Conservation (phyloP, 2,113 vertebrate genomes). For the Mustela lutreola region DNA sequence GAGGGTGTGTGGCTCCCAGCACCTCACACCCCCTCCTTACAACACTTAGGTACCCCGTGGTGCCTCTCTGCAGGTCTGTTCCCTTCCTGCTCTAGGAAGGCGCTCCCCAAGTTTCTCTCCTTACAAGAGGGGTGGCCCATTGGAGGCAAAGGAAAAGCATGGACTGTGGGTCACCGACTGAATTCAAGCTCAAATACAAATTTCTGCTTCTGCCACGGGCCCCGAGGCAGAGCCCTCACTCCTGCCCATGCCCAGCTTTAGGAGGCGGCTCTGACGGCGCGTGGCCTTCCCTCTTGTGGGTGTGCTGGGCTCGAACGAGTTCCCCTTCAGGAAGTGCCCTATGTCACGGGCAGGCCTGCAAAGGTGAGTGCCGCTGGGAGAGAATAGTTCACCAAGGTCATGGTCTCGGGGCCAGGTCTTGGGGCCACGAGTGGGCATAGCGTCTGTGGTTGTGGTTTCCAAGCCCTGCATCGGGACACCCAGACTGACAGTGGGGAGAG, state of each 20-base stretch:
- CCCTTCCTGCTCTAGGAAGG: background rate
- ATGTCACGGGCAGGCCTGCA: background rate
- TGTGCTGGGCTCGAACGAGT: fast-evolving
- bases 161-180: fast-evolving
- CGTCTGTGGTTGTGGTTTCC: background rate
- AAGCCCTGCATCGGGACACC: background rate
- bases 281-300: fast-evolving
- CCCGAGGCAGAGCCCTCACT: background rate
- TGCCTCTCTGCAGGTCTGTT: background rate
- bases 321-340: background rate
- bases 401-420: background rate
- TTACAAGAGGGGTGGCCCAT: background rate
- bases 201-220: background rate
- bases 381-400: background rate
- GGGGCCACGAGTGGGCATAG: too few relatives aligned
- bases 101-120: fast-evolving
- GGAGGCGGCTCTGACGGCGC: background rate
- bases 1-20: too few relatives aligned
- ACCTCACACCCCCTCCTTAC: background rate
- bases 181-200: background rate
- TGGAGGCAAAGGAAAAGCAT: background rate
- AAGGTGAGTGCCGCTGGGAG: background rate
- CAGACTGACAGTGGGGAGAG: background rate
- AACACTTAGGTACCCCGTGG: fast-evolving
- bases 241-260: background rate